Conservation (phyloP, 2,113 vertebrate genomes). For the Pachyramphus minor region DNA sequence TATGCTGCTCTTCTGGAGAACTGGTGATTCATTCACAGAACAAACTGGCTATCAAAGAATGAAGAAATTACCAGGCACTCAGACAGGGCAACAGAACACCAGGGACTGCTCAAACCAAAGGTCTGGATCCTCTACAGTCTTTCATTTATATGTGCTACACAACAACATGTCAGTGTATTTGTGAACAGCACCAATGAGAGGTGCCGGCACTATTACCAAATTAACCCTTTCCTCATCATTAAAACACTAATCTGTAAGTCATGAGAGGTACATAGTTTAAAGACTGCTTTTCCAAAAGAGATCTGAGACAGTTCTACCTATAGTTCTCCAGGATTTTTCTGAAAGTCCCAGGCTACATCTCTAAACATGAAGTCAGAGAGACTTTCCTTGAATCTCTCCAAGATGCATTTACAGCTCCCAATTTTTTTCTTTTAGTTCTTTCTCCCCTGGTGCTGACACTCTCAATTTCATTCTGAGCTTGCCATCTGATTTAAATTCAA, state of each 20-base stretch:
- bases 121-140: neutral
- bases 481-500: neutral
- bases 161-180: neutral
- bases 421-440: neutral
- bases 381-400: neutral
- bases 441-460: fast-evolving
- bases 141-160: fast-evolving
- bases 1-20: neutral
- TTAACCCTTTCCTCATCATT: neutral
- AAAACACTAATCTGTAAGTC: neutral
- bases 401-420: neutral
- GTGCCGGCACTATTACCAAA: neutral
- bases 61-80: neutral
- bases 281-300: neutral
- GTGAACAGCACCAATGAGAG: neutral
- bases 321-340: neutral
- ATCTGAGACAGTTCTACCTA: neutral
- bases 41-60: neutral
- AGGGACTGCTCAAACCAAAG: neutral
- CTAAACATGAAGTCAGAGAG: neutral
- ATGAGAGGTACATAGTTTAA: neutral
- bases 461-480: neutral
- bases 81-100: neutral
- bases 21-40: neutral
- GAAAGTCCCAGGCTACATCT: neutral